A percentile compares a stretch with the other conserved stretches of the same genome.
Evolutionary conservation across 2,888 invertebrate genomes (phyloP).

Genomic region (Drosophila subquinaria): DNA sequence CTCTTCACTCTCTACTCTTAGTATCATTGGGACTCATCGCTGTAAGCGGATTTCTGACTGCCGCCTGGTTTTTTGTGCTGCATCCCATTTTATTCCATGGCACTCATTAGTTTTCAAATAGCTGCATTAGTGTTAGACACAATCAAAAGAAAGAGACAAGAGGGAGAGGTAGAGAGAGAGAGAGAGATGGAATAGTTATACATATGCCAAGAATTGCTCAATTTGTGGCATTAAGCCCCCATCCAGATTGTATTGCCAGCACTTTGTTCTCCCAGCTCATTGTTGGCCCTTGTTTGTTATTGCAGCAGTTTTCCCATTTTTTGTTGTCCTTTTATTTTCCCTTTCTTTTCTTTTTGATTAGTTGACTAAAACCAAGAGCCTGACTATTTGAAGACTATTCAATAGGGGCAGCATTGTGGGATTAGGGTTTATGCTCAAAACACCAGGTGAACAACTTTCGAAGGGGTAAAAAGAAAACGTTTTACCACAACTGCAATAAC

Average conservation of each 20-base stretch:
- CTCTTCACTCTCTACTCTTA: conserved; percentile 2
- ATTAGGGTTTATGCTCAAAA: conserved; percentile 14
- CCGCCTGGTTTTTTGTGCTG: conserved; percentile 53
- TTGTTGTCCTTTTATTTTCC: conserved; percentile 35
- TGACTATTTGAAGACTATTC: conserved; percentile 13
- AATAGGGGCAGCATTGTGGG: conserved; percentile 19
- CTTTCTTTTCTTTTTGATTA: conserved; percentile 12
- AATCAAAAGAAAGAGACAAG: conserved; percentile 20
- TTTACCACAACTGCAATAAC: conserved; percentile 42
- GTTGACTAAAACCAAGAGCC: conserved; percentile 29
- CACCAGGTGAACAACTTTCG: conserved; percentile 12
- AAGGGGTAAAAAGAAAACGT: conserved; percentile 12
- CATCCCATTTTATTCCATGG: conserved; percentile 42
- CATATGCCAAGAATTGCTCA: conserved; percentile 72
- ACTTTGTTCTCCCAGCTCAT: conserved; percentile 36
- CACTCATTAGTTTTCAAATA: conserved; percentile 80
- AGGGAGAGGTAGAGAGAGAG: conserved; percentile 3
- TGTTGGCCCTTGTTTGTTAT: conserved; percentile 71
- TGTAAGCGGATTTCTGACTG: conserved; percentile 75
- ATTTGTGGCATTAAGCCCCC: conserved; percentile 77
- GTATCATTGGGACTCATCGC: conserved; percentile 41
- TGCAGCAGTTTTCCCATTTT: conserved; percentile 63
- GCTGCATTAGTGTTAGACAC: conserved; percentile 71
- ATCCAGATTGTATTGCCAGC: conserved; percentile 29
- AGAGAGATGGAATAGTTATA: conserved; percentile 25